A percentile compares a stretch with the other conserved stretches of the same genome.
phyloP scores from a whole-genome alignment of 2,113 vertebrate species.

The Centropus unirufus region DNA sequence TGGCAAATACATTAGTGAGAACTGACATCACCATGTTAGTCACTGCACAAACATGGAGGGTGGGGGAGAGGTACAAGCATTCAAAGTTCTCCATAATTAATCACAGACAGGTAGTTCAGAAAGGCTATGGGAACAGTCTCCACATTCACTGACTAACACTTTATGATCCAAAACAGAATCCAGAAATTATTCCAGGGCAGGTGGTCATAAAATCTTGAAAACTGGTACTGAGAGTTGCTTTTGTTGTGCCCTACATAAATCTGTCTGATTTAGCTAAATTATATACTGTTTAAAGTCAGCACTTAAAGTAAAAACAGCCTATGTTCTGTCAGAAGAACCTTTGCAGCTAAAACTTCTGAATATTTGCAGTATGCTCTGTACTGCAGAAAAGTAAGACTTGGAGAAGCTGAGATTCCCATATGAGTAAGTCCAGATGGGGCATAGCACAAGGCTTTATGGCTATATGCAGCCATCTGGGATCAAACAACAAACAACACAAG shows the following conservation, averaged over 20 bases:
- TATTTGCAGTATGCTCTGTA: background rate
- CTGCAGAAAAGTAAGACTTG: background rate
- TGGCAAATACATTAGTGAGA: conserved; percentile 60
- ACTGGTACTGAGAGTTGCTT: conserved; percentile 39
- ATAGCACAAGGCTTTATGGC: background rate
- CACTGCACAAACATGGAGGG: conserved; percentile 41
- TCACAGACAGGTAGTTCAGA: conserved; percentile 56
- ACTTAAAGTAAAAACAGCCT: conserved; percentile 9
- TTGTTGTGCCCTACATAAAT: conserved; percentile 46
- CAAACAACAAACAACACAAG: background rate
- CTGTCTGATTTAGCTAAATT: conserved; percentile 25
- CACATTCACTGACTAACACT: conserved; percentile 29
- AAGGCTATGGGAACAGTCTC: conserved; percentile 28
- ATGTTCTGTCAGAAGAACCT: conserved; percentile 16
- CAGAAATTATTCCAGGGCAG: conserved; percentile 43
- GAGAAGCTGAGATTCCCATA: background rate
- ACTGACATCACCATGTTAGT: conserved; percentile 69
- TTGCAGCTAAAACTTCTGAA: background rate
- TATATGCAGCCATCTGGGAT: background rate
- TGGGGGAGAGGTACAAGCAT: conserved; percentile 13
- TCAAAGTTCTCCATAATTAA: conserved; percentile 52
- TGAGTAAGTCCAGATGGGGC: background rate
- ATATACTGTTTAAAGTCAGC: conserved; percentile 45
- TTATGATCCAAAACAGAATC: conserved; percentile 59
- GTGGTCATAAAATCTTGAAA: conserved; percentile 37